Conservation (phyloP, 2,113 vertebrate species). For the Ceuthmochares aereus region DNA sequence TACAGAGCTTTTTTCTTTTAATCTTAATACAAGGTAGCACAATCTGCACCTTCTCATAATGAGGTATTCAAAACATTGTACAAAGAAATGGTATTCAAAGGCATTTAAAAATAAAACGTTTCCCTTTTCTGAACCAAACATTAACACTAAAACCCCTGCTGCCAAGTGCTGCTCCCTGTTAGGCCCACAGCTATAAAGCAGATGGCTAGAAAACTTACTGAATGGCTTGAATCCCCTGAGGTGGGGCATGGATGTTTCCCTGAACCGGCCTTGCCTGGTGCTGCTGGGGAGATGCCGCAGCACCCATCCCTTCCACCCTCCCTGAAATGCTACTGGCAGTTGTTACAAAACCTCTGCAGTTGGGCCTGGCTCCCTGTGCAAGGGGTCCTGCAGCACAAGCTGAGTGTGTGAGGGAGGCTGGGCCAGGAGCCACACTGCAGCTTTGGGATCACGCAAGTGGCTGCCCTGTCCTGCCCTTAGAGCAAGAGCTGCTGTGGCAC, state of each 20-base stretch:
- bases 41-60: slow-evolving; percentile 55
- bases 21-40: slow-evolving; percentile 61
- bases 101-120: slow-evolving; percentile 63
- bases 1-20: slow-evolving; percentile 30
- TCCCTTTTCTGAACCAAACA: slow-evolving; percentile 46
- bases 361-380: slow-evolving; percentile 17
- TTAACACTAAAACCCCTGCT: slow-evolving; percentile 26
- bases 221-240: slow-evolving; percentile 56
- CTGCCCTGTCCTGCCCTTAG: background rate
- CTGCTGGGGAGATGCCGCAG: background rate
- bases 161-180: slow-evolving; percentile 28
- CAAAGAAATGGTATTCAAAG: slow-evolving; percentile 70
- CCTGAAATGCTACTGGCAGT: slow-evolving; percentile 16
- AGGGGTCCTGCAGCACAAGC: slow-evolving; percentile 24
- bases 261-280: slow-evolving; percentile 32
- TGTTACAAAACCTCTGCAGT: background rate
- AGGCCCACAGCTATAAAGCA: slow-evolving; percentile 37
- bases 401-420: background rate
- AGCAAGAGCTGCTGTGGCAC: background rate
- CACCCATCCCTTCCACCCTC: background rate
- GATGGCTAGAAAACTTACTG: slow-evolving; percentile 37
- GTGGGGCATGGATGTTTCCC: slow-evolving; percentile 1
- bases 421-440: background rate
- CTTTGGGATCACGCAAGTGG: background rate
- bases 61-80: slow-evolving; percentile 76